Base-by-base conservation (phyloP, 2,888 invertebrate species). In the Subacronicta megacephala region DNA sequence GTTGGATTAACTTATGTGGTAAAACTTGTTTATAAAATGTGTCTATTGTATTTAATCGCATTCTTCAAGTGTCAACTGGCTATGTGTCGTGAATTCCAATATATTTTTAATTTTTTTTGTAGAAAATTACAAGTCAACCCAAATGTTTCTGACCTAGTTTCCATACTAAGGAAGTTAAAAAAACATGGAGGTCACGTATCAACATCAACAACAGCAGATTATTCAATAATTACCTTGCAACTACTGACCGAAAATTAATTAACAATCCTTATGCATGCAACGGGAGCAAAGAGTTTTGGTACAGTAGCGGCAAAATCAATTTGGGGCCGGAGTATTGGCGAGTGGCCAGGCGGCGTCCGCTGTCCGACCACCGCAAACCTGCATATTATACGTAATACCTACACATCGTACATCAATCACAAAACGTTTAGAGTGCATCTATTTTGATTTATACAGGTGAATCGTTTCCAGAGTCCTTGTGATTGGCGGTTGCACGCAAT, bases 271-370 rank as follows among this genome's bases (percentile, higher is more conserved):
- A 88, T 85, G 68, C 80, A 86, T 83, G 83, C 84, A 85, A 72
- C 74, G 78, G 77, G 81, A 82, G 85, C 82, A 83, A 87, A 89
- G 86, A 89, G 85, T 89, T 88, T 87, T 79, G 79, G 79, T 84
- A 84, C 81, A 83, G 82, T 81, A 82, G 80, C 75, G 80, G 86
- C 84, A 87, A 88, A 92, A 92, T 92, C 92, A 92, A 93, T 93
- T 93, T 91, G 87, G 89, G 88, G 88, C 84, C 90, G 81, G 77
- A 75, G 77, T 80, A 83, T 89, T 93, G 92, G 92, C 92, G 64
- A 58, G 55, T 58, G 81, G 86, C 92, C 92, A 91, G 81, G 57
- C 75, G 59, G 72, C 77, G 75, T 80, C 80, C 85, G 77, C 75
- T 80, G 78, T 79, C 83, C 80, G 72, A 77, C 75, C 71, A 77